A percentile compares a stretch with the other conserved stretches of the same genome.
phyloP scores from a whole-genome alignment of 2,888 invertebrate species.

The Magallana nippona region DNA sequence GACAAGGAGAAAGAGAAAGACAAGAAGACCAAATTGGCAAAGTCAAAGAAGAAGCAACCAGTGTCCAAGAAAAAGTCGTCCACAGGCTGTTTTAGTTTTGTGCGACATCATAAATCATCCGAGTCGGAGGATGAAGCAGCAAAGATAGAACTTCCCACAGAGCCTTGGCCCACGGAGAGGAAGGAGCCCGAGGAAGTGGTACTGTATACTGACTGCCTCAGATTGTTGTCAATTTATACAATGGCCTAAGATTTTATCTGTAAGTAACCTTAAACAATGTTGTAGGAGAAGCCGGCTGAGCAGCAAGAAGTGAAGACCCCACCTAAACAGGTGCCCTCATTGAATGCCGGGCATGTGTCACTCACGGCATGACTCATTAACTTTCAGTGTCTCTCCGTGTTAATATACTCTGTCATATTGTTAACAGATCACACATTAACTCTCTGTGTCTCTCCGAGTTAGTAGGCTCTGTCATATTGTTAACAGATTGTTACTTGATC shows the following conservation, averaged over 20 bases:
- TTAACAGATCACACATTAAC: neutral
- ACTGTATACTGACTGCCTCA: neutral
- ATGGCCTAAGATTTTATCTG: neutral
- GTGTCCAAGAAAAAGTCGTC: constrained; percentile 40
- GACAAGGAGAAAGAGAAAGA: constrained; percentile 36
- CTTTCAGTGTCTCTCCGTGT: neutral
- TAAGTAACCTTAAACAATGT: constrained; percentile 18
- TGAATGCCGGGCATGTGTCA: constrained; percentile 22
- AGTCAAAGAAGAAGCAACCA: constrained; percentile 26
- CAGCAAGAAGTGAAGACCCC: constrained; percentile 38
- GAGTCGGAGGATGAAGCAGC: constrained; percentile 41
- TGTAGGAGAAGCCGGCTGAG: constrained; percentile 20
- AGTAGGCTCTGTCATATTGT: constrained; percentile 1
- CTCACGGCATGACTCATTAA: constrained; percentile 12
- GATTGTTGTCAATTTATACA: neutral
- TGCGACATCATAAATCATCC: neutral
- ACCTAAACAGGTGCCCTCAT: constrained; percentile 41
- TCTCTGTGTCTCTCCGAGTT: neutral
- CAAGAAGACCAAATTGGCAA: constrained; percentile 6
- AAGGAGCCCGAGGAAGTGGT: constrained; percentile 35
- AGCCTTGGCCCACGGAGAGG: constrained; percentile 46
- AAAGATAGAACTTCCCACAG: constrained; percentile 46
- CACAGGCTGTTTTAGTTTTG: constrained; percentile 47
- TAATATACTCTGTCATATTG: neutral
- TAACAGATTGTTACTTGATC: neutral